Evolutionary conservation across 2,888 invertebrate species (phyloP), one percentile per base, ranked within the genome.

Genomic region (Sesia bembeciformis): DNA sequence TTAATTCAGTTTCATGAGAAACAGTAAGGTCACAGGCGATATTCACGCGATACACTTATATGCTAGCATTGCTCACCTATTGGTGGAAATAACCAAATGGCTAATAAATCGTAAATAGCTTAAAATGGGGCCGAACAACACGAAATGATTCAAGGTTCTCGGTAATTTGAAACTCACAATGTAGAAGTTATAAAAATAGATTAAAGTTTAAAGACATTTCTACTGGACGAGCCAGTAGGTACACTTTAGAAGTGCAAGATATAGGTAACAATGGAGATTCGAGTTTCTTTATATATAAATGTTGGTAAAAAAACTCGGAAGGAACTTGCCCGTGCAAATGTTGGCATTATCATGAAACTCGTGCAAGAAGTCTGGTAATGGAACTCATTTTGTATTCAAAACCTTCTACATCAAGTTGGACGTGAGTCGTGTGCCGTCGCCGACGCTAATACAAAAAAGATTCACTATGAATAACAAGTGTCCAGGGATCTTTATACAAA

Each of bases 341-440:
- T 23, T 23, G 23, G 23, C 23, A 23, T 23, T 23, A 23, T 23
- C 2, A 23, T 23, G 23, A 23, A 23, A 23, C 7, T 43, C 50
- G 50, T 50, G 38, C 38, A 38, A 50, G n/a, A 42, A 39, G 39
- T 50, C 52, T 49, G 40, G 40, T 57, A 57, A 53, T 52, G 56
- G 52, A 58, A 40, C 50, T 55, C 62, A 57, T 70, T 75, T 69
- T 62, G 63, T 73, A 87, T 87, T 84, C 85, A 70, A 71, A 65
- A 64, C 60, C 60, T 62, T 68, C 61, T 63, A 64, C 72, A 76
- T 60, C 61, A 56, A 68, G 69, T 67, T 73, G 76, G 78, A 84
- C 87, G 86, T 86, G 84, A 57, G 87, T 81, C 87, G 86, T 84
- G 87, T 87, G 87, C 87, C 80, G 67, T 70, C 65, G 66, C 65